Base-by-base conservation (phyloP, 2,797 vertebrate species). In the Lithobates sylvaticus region DNA sequence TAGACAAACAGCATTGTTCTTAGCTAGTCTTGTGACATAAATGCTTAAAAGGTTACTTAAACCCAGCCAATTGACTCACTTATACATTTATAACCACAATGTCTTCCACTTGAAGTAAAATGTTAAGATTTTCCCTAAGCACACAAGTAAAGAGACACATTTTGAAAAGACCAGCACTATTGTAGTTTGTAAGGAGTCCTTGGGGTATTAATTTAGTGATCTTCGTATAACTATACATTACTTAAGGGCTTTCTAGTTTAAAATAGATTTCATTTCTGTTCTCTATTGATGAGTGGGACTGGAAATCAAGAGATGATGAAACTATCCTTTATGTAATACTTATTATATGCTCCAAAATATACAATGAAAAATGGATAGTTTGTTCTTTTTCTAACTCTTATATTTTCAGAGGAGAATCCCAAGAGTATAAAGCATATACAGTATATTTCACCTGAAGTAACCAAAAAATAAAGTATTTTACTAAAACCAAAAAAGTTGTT, bases 161-260 rank as follows among this genome's bases (percentile, higher is more conserved):
- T 91, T 85, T 70, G 89, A 93, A 90, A 87, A 91, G 88, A 86
- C 81, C 84, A 92, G 90, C 89, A 88, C 88, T 88, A 90, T 90
- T 91, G 85, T 88, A 91, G 81, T 88, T 90, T 83, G 88, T 83
- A 86, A 85, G 78, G 76, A 79, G 81, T 91, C 92, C 89, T 91
- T 88, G 58, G 89, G 88, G 90, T 91, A 92, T 92, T 92, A 93
- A 92, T 92, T 92, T 92, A 93, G 88, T 85, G 88, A 85, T 89
- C 90, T 92, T 92, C 89, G 90, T 89, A 87, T 88, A 88, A 91
- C 91, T 90, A 85, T 89, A 68, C 86, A 88, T 3, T 36, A 89
- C 86, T 90, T 88, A 87, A 91, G 88, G 88, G 88, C 78, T 86
- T 90, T 89, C 89, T 89, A 75, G 84, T 90, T 90, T 89, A 90